Percentiles rank a stretch among this genome's conserved stretches.
Conservation (phyloP, 2,888 invertebrate species). For the Anthrax anthrax region DNA sequence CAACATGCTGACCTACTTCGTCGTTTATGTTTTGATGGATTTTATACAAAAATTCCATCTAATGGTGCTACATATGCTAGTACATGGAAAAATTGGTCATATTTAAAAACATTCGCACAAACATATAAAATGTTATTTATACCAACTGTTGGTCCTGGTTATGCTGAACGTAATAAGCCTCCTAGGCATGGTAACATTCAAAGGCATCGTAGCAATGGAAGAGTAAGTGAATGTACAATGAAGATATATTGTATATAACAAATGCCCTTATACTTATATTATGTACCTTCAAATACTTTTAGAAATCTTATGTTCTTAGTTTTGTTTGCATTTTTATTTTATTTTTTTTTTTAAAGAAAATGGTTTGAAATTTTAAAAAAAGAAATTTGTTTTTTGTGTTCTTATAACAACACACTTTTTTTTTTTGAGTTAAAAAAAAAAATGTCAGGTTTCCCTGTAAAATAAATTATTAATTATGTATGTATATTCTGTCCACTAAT, state of each 20-base stretch:
- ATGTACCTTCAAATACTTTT: no score
- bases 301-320: no score
- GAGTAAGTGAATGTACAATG: conserved; percentile 19
- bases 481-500: no score
- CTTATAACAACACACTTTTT: no score
- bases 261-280: no score
- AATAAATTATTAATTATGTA: no score
- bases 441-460: no score
- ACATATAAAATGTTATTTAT: conserved; percentile 47
- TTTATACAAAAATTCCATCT: conserved; percentile 50
- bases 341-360: no score
- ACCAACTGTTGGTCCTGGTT: conserved; percentile 57
- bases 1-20: conserved; percentile 39
- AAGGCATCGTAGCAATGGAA: conserved; percentile 31
- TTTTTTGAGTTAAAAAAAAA: background rate
- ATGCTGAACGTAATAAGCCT: conserved; percentile 45
- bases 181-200: conserved; percentile 30
- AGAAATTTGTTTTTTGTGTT: no score
- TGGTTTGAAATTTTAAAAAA: no score
- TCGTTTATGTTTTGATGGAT: conserved; percentile 42
- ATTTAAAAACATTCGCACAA: conserved; percentile 39
- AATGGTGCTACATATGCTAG: conserved; percentile 51
- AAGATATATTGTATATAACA: no score
- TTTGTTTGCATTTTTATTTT: no score
- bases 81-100: conserved; percentile 44